A percentile compares a stretch with the other conserved stretches of the same genome.
Evolutionary conservation across 1,140 invertebrate species (phyloP).

Genomic region (Lucilia sericata): DNA sequence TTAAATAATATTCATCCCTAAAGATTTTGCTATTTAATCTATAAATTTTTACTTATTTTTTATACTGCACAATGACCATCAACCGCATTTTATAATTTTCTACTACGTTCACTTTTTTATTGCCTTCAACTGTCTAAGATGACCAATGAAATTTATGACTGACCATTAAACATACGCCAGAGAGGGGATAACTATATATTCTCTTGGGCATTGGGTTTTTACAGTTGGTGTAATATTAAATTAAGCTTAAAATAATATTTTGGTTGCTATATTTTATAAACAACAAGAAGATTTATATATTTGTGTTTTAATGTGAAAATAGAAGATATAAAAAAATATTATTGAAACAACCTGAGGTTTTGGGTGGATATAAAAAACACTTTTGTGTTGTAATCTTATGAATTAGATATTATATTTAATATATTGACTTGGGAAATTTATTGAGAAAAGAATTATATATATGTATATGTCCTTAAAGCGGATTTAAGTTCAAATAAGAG

Average conservation of each 20-base stretch:
- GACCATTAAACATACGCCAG: not conserved
- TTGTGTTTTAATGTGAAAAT: not conserved
- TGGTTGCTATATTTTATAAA: not conserved
- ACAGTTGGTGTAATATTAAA: constrained; percentile 20
- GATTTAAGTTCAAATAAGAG: no score
- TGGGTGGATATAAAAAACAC: no score
- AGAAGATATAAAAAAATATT: no score
- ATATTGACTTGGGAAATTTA: no score
- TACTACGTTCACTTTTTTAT: not conserved
- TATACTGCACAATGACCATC: not conserved
- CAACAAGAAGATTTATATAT: not conserved
- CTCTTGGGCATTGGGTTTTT: constrained; percentile 2
- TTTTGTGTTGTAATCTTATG: no score
- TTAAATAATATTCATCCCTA: no score
- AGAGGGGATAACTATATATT: not conserved
- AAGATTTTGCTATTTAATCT: not conserved
- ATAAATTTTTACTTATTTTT: not conserved
- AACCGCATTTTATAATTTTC: not conserved
- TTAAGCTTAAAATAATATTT: constrained; percentile 18
- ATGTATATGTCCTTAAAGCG: no score
- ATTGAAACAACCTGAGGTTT: no score
- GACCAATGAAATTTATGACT: constrained; percentile 9
- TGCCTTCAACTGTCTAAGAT: constrained; percentile 9
- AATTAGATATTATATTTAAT: no score
- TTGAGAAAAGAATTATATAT: no score